Percentiles rank a stretch among this genome's conserved stretches.
phyloP scores from a whole-genome alignment of 1,140 invertebrate species.

The Dolichoris vasculosae region DNA sequence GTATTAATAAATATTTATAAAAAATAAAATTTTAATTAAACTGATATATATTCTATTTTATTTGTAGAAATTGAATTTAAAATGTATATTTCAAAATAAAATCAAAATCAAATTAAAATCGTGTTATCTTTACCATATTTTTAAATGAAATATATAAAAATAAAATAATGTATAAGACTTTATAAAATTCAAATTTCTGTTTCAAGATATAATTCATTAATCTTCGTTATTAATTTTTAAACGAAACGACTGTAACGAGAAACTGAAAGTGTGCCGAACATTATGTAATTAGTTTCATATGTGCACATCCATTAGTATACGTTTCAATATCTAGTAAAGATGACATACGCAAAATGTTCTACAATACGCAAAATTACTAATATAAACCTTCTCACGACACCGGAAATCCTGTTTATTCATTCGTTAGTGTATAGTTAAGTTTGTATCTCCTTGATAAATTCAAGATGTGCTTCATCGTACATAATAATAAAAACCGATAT shows the following conservation, averaged over 20 bases:
- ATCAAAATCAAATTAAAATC: too few relatives aligned
- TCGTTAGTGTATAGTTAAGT: neutral
- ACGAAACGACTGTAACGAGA: neutral
- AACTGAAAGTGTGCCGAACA: slow-evolving; percentile 2
- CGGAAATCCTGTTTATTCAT: slow-evolving; percentile 27
- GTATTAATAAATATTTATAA: too few relatives aligned
- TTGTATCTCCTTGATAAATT: neutral
- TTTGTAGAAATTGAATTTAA: too few relatives aligned
- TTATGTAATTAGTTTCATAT: neutral
- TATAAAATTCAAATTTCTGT: neutral
- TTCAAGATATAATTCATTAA: neutral
- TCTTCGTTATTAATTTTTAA: neutral
- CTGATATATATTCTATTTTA: too few relatives aligned
- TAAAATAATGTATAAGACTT: neutral
- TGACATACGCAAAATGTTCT: neutral
- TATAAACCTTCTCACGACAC: neutral
- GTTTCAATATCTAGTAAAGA: neutral
- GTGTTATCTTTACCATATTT: too few relatives aligned
- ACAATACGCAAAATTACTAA: neutral
- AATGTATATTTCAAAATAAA: too few relatives aligned
- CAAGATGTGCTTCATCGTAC: neutral
- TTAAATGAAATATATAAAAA: too few relatives aligned
- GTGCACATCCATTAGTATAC: neutral
- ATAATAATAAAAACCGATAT: neutral
- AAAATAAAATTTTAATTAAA: too few relatives aligned